Evolutionary conservation across 2,113 vertebrate genomes (phyloP).

Genomic region (Antechinus flavipes): DNA sequence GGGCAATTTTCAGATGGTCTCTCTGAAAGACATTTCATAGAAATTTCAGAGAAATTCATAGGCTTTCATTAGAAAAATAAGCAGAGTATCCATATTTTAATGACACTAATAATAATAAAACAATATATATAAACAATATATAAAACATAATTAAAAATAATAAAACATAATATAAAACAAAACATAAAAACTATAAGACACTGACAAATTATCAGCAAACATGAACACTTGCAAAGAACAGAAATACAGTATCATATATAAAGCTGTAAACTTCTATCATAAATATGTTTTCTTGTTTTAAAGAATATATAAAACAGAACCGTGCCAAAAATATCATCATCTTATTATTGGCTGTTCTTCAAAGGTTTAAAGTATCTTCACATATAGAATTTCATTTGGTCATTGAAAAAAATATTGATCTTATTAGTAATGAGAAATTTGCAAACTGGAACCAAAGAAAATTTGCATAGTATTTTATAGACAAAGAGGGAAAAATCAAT

Average conservation of each 20-base stretch:
- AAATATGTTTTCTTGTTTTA: background rate
- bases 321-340: background rate
- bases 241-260: background rate
- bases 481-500: constrained; percentile 23
- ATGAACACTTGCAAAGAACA: background rate
- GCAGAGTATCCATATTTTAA: background rate
- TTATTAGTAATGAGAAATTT: constrained; percentile 30
- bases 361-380: constrained; percentile 26
- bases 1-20: constrained; percentile 97
- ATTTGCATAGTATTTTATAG: background rate
- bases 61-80: background rate
- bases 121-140: too few relatives aligned
- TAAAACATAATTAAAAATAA: background rate
- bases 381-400: constrained; percentile 26
- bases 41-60: too few relatives aligned
- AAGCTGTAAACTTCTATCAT: background rate
- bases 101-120: background rate
- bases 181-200: background rate
- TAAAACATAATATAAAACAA: background rate
- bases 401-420: constrained; percentile 7
- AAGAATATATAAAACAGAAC: background rate
- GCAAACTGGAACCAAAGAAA: constrained; percentile 39
- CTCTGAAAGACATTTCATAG: constrained; percentile 83
- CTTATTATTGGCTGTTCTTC: background rate
- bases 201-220: background rate